These are phyloP conservation scores for Hyperoodon ampullatus DNA, from an alignment of 2,113 vertebrate species.

Conservation along the genomic window DNA sequence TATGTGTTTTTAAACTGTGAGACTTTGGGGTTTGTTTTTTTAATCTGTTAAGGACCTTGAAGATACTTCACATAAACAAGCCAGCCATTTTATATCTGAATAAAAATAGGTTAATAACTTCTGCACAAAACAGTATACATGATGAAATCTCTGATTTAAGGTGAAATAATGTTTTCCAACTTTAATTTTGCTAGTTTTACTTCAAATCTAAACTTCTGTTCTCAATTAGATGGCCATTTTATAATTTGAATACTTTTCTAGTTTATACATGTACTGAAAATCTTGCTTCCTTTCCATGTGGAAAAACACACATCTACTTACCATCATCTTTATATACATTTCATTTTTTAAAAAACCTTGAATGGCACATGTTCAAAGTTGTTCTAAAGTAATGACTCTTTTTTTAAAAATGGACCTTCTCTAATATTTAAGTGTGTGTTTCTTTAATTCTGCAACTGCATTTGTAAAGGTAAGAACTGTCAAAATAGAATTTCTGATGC, in stretches of 20 bases:
- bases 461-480: constrained; percentile 47
- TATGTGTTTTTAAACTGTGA: background rate
- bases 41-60: constrained; percentile 2
- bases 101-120: constrained; percentile 43
- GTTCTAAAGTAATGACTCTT: constrained; percentile 18
- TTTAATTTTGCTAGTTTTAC: constrained; percentile 59
- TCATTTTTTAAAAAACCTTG: constrained; percentile 16
- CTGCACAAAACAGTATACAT: constrained; percentile 53
- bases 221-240: constrained; percentile 28
- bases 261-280: constrained; percentile 12
- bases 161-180: constrained; percentile 52
- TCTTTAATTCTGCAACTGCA: constrained; percentile 33
- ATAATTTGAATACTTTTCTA: constrained; percentile 53
- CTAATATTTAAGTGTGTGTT: constrained; percentile 22
- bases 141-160: constrained; percentile 33
- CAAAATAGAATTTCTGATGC: constrained; percentile 36
- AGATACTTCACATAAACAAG: constrained; percentile 57
- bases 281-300: constrained; percentile 13
- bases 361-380: constrained; percentile 25
- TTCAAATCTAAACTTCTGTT: constrained; percentile 56
- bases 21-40: background rate
- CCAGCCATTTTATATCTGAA: constrained; percentile 67
- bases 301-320: constrained; percentile 48
- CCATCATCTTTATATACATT: background rate
- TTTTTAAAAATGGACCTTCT: background rate